Base-by-base conservation (phyloP, 1,140 invertebrate species). In the Lepidurus couesii region DNA sequence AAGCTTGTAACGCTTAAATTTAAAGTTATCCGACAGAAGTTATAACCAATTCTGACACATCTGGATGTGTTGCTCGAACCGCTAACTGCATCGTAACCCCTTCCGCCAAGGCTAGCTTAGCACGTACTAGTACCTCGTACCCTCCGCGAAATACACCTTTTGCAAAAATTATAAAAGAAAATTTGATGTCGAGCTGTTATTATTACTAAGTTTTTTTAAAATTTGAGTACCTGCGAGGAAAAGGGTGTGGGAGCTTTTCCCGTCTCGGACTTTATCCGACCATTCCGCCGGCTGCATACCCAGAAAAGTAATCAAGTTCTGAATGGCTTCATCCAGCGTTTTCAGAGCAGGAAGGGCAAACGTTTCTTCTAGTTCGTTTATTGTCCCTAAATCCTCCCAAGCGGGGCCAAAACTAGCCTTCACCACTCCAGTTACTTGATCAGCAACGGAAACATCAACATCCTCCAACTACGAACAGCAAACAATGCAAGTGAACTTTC, bases 391-490 rank as follows among this genome's bases (percentile, higher is more conserved):
- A 88, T 95, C 81, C 65, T 91, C 89, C 90, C 90, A 91, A 16
- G 88, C 87, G 42, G 87, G 85, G 5, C 83, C 84, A 83, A 91
- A 91, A 84, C 90, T 89, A 85, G 92, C 85, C 82, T 93, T 94
- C 74, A 91, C 90, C 7, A 93, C 88, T 80, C 92, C 90, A 83
- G 96, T 92, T 78, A 99, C 92, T 85, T 98, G 96, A 87, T 99
- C 98, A 4, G 91, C 90, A 1, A 98, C 87, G 11, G 89, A 90
- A 44, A 98, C 86, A 84, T 98, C 97, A 26, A 99, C 87, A 87
- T 99, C 96, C 87, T 99, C 97, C 65, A 99, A 85, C 89, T 91
- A 80, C 44, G 83, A 81, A 26, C 34, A 53, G 80, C 78, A 34
- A 42, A n/a, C 42, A 75, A 81, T 73, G 26, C 42, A 9, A 21